Base-by-base conservation (phyloP, 2,113 vertebrate genomes). In the Microcebus tavaratra region DNA sequence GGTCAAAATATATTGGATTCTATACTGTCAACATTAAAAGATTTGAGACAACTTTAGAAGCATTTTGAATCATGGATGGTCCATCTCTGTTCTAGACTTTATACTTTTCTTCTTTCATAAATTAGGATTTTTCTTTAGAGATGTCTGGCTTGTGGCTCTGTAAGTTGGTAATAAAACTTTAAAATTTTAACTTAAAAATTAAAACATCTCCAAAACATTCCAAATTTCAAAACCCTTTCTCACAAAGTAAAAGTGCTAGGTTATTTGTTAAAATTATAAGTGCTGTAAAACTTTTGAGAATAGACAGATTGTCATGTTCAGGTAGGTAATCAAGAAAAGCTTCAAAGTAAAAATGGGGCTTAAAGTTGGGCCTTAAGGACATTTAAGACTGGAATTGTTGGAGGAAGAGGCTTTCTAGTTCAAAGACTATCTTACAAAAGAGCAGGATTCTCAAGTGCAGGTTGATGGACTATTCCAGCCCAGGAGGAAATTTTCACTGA, bases 261-360 rank as follows among this genome's bases (percentile, higher is more conserved):
- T 96, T 94, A 88, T 78, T 36, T 50, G 55, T 80, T 86, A 90
- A 94, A 76, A 92, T 86, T 36, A 8, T 2, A 53, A 65, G 15
- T 76, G 10, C 42, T 88, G 2, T 20, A 84, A 55, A 45, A 92
- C 85, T 88, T 92, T 25, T 89, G 61, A 93, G 29, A 84, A 14
- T 53, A 85, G 45, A 80, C 82, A 67, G 29, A 85, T n/a, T 29
- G 27, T 34, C 27, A 68, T 53, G 25, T 65, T 84, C 53, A 88
- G 61, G 11, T n/a, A 78, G 18, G 23, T 45, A 81, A 76, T 53
- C 65, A 85, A n/a, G 53, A 73, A 72, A 96, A 92, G 1, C 21
- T 70, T 96, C 87, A 89, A 68, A 63, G 73, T 75, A 95, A 70
- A 93, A 82, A 88, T 36, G 8, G 11, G 34, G 27, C 88, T 97